A percentile compares a stretch with the other conserved stretches of the same genome.
Evolutionary conservation across 1,140 invertebrate genomes (phyloP).

Genomic region (Nasonia longicornis): DNA sequence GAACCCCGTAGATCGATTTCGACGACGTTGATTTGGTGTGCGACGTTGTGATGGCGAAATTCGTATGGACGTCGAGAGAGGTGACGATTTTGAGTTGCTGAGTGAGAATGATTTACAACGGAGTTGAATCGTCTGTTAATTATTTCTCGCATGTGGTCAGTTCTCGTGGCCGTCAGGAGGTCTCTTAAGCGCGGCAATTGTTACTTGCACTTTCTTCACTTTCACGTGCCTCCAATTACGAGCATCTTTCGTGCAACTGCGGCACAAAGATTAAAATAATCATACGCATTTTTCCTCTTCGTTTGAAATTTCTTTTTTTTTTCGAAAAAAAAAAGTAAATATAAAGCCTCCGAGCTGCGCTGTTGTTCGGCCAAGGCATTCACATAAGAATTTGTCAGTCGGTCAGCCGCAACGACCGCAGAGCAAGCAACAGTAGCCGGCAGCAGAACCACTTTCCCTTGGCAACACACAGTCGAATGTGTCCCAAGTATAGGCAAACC

Average conservation of each 20-base stretch:
- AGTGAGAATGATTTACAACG: neutral
- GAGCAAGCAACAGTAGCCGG: neutral
- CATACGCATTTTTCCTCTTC: neutral
- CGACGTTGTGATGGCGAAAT: neutral
- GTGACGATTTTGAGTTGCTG: too few relatives aligned
- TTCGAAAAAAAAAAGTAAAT: neutral
- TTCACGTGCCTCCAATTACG: neutral
- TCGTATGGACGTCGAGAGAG: neutral
- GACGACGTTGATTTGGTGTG: neutral
- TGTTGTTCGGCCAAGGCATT: neutral
- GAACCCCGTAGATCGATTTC: conserved; percentile 25
- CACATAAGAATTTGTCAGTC: conserved; percentile 21
- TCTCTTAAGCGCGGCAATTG: neutral
- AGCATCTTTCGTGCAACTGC: neutral
- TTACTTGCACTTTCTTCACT: conserved; percentile 1
- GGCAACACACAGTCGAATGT: conserved; percentile 7
- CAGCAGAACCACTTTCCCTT: conserved; percentile 45
- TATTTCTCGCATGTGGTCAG: neutral
- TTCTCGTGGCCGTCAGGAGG: neutral
- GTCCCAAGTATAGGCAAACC: conserved; percentile 34
- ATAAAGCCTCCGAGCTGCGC: neutral
- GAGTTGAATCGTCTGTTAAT: neutral
- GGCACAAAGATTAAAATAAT: neutral
- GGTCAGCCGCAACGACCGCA: conserved; percentile 32
- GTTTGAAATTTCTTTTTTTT: neutral